These are phyloP conservation scores for Burhinus oedicnemus DNA, from an alignment of 2,113 vertebrate species.

Conservation along the genomic window DNA sequence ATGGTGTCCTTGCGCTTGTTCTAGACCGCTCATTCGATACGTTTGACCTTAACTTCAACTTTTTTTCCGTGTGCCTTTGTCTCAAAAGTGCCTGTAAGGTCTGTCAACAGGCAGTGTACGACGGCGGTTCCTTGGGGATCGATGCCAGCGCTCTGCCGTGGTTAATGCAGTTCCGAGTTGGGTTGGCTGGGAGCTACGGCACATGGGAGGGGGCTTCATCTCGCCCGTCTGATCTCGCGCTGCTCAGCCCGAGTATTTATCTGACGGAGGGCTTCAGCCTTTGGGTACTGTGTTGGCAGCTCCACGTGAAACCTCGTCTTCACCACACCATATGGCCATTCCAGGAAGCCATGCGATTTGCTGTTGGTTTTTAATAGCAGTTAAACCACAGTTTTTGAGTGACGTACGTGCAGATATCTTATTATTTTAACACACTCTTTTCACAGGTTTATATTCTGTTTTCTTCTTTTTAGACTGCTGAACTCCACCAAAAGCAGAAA, in stretches of 20 bases:
- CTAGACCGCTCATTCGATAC: accelerated
- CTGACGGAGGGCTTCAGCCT: background rate
- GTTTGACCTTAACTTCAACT: too few relatives aligned
- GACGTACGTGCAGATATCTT: background rate
- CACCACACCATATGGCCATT: background rate
- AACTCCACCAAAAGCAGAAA: constrained; percentile 1
- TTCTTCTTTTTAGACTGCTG: constrained; percentile 19
- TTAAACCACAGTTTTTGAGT: constrained; percentile 54
- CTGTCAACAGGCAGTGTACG: accelerated
- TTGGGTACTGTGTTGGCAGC: background rate
- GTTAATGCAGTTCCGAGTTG: accelerated
- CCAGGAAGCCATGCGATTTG: background rate
- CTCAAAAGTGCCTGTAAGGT: accelerated
- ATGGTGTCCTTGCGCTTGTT: background rate
- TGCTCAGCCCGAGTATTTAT: background rate
- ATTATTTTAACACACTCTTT: background rate
- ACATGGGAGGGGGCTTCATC: accelerated
- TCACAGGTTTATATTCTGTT: constrained; percentile 12
- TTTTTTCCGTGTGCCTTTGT: accelerated
- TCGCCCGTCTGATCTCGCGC: accelerated
- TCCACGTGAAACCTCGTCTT: background rate
- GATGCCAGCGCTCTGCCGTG: accelerated
- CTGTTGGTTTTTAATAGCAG: constrained; percentile 22
- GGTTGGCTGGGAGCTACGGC: background rate
- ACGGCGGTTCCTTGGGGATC: accelerated